Percentiles rank a stretch among this genome's conserved stretches.
Evolutionary conservation across 1,140 invertebrate genomes (phyloP).

Genomic region (Arctopsyche grandis): DNA sequence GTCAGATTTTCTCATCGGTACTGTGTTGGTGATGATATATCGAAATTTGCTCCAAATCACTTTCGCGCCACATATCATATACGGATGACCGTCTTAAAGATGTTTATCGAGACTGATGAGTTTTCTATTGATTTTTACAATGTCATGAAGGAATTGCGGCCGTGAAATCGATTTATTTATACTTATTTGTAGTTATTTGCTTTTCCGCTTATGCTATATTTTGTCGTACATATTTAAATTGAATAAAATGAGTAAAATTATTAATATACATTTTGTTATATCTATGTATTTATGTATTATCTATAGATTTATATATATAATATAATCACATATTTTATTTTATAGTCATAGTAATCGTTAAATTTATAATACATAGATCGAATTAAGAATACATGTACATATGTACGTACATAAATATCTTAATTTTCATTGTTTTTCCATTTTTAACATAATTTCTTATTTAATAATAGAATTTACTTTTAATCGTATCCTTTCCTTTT

Average conservation of each 20-base stretch:
- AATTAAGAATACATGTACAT: neutral
- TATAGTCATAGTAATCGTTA: too few species aligned
- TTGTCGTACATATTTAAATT: neutral
- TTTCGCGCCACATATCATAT: neutral
- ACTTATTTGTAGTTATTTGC: neutral
- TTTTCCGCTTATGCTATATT: neutral
- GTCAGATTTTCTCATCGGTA: too few species aligned
- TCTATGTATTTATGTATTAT: neutral
- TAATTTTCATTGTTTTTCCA: neutral
- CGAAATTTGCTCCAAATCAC: neutral
- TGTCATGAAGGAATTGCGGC: neutral
- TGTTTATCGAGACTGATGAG: neutral
- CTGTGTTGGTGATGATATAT: too few species aligned
- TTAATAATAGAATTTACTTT: too few species aligned
- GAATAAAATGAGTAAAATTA: too few species aligned
- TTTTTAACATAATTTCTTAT: too few species aligned
- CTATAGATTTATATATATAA: neutral
- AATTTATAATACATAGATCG: too few species aligned
- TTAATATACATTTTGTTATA: neutral
- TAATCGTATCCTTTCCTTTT: too few species aligned
- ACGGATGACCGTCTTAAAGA: too few species aligned
- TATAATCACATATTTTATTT: too few species aligned
- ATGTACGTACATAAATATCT: neutral
- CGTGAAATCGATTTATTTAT: too few species aligned
- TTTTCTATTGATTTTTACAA: constrained; percentile 8